Evolutionary conservation across 2,888 invertebrate species (phyloP), one percentile per base, ranked within the genome.

Genomic region (Tiliacea citrago): DNA sequence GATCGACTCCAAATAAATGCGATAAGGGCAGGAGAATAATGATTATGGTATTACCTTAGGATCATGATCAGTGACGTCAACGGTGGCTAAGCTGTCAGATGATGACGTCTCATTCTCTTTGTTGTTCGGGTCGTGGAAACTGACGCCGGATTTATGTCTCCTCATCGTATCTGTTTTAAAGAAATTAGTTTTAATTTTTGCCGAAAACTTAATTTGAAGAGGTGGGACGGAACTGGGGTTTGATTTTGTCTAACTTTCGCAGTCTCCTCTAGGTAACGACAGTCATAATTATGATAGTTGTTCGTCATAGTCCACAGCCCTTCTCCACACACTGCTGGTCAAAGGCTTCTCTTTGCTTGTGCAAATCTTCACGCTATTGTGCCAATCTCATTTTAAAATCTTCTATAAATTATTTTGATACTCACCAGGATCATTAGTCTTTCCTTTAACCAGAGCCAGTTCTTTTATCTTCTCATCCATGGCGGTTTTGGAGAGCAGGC

Each of bases 391-490:
- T 58, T 58, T 10, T 10, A 35, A n/a, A 29, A 10, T 35, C 7
- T 7, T 39, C 35, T n/a, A 39, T n/a, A n/a, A 42, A 42, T 62
- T 8, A 29, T 35, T 18, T 24, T 55, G 2, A 53, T 42, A 55
- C 85, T 95, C 88, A 91, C 97, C 96, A 8, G 98, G 98, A 63
- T 97, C 94, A 90, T 98, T 98, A 2, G 97, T 97, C 63, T 97
- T 97, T 42, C 97, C 96, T 29, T 96, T 95, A 29, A 96, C 95
- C 57, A 95, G 94, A 73, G 92, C 93, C 58, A 96, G 79, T 62
- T 92, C 87, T 39, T 89, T 89, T 42, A 95, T 90, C 82, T 94
- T 96, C 86, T 95, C 89, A 65, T 92, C 82, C 2, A 95, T 88
- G 1, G 92, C 91, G 8, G 92, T 88, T 71, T 95, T 91, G 0